A percentile compares a stretch with the other conserved stretches of the same genome.
Conservation (phyloP, 2,113 vertebrate genomes). For the Neolamprologus kungweensis region DNA sequence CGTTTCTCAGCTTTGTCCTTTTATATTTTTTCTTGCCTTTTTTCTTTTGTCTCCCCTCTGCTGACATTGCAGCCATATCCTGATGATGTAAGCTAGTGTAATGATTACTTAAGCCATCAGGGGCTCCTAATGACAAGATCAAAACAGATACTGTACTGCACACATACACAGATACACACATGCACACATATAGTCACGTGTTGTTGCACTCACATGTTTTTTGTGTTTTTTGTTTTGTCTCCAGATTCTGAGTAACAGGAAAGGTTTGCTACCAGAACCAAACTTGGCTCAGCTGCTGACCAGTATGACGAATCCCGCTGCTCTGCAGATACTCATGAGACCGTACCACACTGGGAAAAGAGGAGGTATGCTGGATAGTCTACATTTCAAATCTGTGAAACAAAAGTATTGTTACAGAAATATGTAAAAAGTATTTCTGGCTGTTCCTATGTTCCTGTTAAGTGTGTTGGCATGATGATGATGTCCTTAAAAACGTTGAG, state of each 20-base stretch:
- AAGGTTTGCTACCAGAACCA: constrained; percentile 91
- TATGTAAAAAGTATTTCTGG: not conserved
- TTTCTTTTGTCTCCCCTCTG: constrained; percentile 1
- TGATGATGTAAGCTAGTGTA: constrained; percentile 60
- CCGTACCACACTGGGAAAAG: constrained; percentile 83
- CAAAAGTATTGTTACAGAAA: not conserved
- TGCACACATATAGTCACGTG: not conserved
- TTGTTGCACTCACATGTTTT: not conserved
- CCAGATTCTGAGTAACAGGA: constrained; percentile 88
- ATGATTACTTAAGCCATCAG: constrained; percentile 19
- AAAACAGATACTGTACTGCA: not conserved
- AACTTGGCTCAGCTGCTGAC: constrained; percentile 90
- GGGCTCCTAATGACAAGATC: constrained; percentile 21
- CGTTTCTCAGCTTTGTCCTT: not conserved
- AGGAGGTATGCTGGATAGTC: constrained; percentile 52
- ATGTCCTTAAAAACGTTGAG: not conserved
- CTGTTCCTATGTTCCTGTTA: not conserved
- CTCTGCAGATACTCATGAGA: constrained; percentile 88
- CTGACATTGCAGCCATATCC: constrained; percentile 38
- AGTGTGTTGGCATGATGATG: not conserved
- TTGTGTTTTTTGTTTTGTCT: constrained; percentile 32
- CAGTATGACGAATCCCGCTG: constrained; percentile 90
- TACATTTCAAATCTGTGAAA: not conserved
- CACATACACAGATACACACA: not conserved
- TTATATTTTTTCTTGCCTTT: not conserved